These are phyloP conservation scores for Dipodomys ordii DNA, from an alignment of 2,113 vertebrate species.

Conservation along the genomic window DNA sequence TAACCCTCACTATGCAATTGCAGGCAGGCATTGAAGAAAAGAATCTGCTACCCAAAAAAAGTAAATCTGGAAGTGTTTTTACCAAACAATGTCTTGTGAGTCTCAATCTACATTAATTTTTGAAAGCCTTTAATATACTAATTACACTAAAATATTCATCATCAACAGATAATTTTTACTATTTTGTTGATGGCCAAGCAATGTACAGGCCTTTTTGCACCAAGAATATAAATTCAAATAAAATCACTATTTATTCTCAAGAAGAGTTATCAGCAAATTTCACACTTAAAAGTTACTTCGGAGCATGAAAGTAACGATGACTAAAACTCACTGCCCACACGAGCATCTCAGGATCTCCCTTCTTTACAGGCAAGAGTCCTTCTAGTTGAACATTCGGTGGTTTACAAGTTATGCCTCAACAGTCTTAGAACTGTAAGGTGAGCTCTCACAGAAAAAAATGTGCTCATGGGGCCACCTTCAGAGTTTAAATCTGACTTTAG, in stretches of 20 bases:
- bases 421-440: background rate
- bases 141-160: background rate
- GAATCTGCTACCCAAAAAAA: background rate
- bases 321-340: background rate
- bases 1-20: background rate
- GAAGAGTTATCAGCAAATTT: background rate
- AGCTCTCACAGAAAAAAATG: background rate
- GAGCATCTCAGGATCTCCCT: background rate
- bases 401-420: background rate
- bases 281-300: background rate
- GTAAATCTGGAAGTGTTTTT: background rate
- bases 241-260: constrained; percentile 26
- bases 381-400: background rate
- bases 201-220: background rate
- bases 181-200: background rate
- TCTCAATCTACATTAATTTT: background rate
- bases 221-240: background rate
- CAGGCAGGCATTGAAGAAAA: background rate
- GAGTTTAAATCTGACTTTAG: background rate
- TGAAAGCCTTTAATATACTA: background rate
- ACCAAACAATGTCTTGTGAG: background rate
- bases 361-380: background rate
- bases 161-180: background rate
- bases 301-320: background rate
- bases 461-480: background rate